Evolutionary conservation across 2,888 invertebrate species (phyloP), one percentile per base, ranked within the genome.

Genomic region (Callinectes sapidus): DNA sequence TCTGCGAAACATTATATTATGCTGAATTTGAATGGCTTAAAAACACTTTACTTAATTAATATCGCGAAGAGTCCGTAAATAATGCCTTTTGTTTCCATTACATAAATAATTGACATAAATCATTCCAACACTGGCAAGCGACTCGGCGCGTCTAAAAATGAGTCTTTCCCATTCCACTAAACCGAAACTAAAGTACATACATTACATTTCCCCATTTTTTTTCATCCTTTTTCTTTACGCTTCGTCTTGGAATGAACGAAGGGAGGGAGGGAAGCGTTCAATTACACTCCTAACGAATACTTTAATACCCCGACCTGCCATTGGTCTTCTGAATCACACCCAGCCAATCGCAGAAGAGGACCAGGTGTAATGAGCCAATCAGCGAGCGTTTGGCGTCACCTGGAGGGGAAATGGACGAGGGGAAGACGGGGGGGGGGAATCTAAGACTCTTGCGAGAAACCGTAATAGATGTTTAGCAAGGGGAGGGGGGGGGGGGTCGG

Each of bases 291-390:
- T 16, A 16, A 81, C 10, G 81, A 81, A 81, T 35, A 81, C 81
- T 35, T 35, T 32, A 81, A 81, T 35, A 81, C 35, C 5, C 81
- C 16, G 81, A 32, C 35, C 81, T 16, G 32, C 81, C 81, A 81
- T 81, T 81, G 81, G 81, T 35, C 81, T 16, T 13, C 1, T 10
- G 6, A 0, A 10, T 35, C 32, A 32, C n/a, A 66, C 18, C 71
- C 61, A 39, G 48, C 89, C 89, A 89, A 89, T 89, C 89, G 77
- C 2, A 39, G 28, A 14, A n/a, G 28, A 23, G 32, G 13, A 71
- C n/a, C 66, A 42, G 28, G 28, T 55, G n/a, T 89, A 89, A 89
- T 89, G 89, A 89, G 42, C 89, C 89, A 89, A 89, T 89, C 71
- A 89, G 39, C 14, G 71, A 42, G 14, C 89, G 54, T 48, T 48